Conservation (phyloP, 2,888 invertebrate species). For the Troides helena region DNA sequence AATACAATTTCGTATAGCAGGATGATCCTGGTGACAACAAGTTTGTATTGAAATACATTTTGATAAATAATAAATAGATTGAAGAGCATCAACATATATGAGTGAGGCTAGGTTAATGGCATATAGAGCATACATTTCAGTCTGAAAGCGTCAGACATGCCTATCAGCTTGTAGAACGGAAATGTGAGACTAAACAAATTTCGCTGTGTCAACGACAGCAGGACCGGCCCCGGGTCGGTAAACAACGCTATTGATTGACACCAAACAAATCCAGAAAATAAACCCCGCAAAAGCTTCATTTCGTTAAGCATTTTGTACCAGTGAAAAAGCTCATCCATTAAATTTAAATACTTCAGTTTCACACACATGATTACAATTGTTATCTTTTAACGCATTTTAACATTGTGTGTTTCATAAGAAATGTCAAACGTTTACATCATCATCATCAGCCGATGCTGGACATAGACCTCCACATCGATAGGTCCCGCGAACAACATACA, state of each 20-base stretch:
- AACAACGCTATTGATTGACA: conserved; percentile 25
- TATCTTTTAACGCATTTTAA: neutral
- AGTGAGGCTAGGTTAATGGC: neutral
- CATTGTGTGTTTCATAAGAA: no score
- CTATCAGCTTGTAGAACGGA: conserved; percentile 20
- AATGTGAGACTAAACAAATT: conserved; percentile 29
- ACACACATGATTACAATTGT: neutral
- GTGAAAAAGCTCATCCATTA: neutral
- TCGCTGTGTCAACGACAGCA: conserved; percentile 24
- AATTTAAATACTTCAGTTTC: neutral
- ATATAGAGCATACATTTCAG: neutral
- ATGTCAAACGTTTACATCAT: no score
- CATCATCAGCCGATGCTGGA: no score
- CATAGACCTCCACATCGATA: no score
- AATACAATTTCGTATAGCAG: no score
- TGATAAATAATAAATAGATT: no score
- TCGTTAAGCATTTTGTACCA: neutral
- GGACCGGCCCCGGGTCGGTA: conserved; percentile 21
- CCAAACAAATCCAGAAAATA: conserved; percentile 28
- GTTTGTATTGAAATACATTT: no score
- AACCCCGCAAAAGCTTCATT: conserved; percentile 1
- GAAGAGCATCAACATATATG: no score
- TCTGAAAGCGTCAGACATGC: conserved; percentile 15
- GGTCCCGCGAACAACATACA: no score
- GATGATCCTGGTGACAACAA: no score